Evolutionary conservation across 2,888 invertebrate genomes (phyloP).

Genomic region (Tenthredo notha): DNA sequence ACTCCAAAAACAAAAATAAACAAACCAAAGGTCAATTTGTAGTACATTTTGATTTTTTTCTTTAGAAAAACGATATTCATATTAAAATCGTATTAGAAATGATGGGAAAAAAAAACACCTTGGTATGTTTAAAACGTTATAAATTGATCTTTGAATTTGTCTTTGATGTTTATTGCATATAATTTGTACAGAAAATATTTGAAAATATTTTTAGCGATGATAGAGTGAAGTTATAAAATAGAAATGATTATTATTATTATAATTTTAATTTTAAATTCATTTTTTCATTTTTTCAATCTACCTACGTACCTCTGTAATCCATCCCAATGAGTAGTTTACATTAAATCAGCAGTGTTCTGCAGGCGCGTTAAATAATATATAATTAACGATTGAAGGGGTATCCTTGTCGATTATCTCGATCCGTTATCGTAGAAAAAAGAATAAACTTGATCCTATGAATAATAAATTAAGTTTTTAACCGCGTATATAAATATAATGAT

Average conservation of each 20-base stretch:
- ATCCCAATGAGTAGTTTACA: constrained; percentile 25
- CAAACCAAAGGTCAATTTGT: not conserved
- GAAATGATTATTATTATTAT: not conserved
- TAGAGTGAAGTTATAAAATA: not conserved
- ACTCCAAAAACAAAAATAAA: not conserved
- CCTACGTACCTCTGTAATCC: constrained; percentile 39
- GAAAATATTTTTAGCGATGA: not conserved
- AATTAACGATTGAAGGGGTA: not conserved
- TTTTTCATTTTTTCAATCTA: not conserved
- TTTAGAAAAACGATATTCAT: too few species aligned
- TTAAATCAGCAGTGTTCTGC: not conserved
- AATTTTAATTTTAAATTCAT: too few species aligned
- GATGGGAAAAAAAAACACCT: too few species aligned
- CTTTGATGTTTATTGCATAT: not conserved
- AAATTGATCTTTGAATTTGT: constrained; percentile 18
- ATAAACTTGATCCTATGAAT: constrained; percentile 8
- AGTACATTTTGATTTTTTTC: not conserved
- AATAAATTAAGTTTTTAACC: not conserved
- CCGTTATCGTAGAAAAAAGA: constrained; percentile 5
- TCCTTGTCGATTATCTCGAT: not conserved
- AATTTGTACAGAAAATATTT: constrained; percentile 10
- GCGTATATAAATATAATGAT: constrained; percentile 1
- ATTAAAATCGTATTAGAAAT: not conserved
- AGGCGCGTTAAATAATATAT: not conserved
- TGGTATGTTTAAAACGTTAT: not conserved